Base-by-base conservation (phyloP, 2,888 invertebrate species). In the Cybosia mesomella region DNA sequence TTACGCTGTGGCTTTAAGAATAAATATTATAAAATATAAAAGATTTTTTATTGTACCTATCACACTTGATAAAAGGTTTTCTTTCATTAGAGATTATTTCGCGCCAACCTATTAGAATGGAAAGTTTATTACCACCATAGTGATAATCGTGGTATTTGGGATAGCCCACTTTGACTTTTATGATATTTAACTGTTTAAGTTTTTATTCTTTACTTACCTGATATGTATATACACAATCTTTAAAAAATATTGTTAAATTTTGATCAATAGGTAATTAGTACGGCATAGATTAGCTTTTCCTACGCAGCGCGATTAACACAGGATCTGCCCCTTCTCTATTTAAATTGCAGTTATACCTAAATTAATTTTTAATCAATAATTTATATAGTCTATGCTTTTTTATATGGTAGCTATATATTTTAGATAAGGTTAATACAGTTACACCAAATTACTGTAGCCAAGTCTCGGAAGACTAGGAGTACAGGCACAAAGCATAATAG, bases 141-240 rank as follows among this genome's bases (percentile, higher is more conserved):
- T 66, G 64, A 76, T 81, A 81, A 74, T 73, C 9, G 62, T 53
- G 71, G 74, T 70, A 74, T 81, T 76, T 71, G 62, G 64, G 66
- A 71, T 81, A 66, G 63, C 71, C 76, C n/a, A 72, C 73, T 81
- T 79, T 39, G 15, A 67, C 39, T 66, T 81, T 80, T 80, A 80
- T 54, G 60, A 57, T 32, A 65, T 8, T 3, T 54, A 63, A 69
- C 73, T 73, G 68, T 66, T 62, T 70, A 34, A 54, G 69, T 73
- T 57, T 70, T 64, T 64, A 28, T n/a, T 24, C 21, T 71, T 54
- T 69, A 68, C 70, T 78, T 71, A 76, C 71, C 59, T 71, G 53
- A 68, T 80, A 72, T 58, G 66, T 67, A 76, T 74, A 53, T 55
- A 57, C 71, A 79, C 75, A 32, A 34, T 34, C 9, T 34, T 34